Percentiles rank a stretch among this genome's conserved stretches.
Evolutionary conservation across 2,888 invertebrate species (phyloP).

Genomic region (Cyaniris semiargus): DNA sequence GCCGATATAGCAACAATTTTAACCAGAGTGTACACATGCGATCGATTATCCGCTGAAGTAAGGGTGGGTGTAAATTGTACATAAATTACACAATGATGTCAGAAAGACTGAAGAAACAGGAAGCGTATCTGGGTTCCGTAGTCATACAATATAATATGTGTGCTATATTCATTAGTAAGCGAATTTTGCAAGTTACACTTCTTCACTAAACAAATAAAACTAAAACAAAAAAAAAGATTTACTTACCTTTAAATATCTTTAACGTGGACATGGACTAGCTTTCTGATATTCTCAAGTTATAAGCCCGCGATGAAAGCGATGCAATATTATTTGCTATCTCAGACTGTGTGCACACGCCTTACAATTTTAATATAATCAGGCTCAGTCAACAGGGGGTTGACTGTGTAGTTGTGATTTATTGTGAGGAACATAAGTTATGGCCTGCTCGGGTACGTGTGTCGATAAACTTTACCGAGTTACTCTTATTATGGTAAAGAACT

Average conservation of each 20-base stretch:
- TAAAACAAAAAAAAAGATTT: too few species aligned
- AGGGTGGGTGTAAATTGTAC: neutral
- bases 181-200: too few species aligned
- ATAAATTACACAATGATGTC: neutral
- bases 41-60: slow-evolving; percentile 18
- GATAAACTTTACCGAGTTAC: neutral
- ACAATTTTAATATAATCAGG: slow-evolving; percentile 33
- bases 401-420: slow-evolving; percentile 33
- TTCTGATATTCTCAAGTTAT: too few species aligned
- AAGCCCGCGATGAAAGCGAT: too few species aligned
- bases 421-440: slow-evolving; percentile 32
- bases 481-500: neutral
- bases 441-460: slow-evolving; percentile 5
- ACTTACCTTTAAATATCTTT: too few species aligned
- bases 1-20: slow-evolving; percentile 23
- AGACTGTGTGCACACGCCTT: slow-evolving; percentile 1
- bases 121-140: neutral
- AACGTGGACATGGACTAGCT: too few species aligned
- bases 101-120: neutral
- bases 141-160: too few species aligned
- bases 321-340: neutral
- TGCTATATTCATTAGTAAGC: too few species aligned
- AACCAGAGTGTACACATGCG: slow-evolving; percentile 22
- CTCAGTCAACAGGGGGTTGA: slow-evolving; percentile 28
- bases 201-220: too few species aligned